Evolutionary conservation across 1,140 invertebrate species (phyloP).

Genomic region (Colletes latitarsis): DNA sequence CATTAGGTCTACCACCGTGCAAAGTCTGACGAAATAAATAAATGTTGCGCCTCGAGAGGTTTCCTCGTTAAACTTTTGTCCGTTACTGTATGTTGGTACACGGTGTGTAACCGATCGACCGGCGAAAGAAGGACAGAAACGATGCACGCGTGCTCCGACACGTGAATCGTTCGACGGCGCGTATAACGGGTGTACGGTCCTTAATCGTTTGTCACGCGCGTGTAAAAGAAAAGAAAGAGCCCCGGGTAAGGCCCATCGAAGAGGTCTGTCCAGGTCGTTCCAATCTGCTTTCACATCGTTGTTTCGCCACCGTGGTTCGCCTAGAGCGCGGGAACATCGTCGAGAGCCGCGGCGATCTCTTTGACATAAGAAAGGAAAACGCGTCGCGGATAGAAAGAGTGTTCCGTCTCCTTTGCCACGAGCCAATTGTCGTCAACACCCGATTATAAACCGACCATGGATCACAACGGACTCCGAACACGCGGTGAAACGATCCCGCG

Average conservation of each 20-base stretch:
- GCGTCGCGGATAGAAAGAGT: not conserved
- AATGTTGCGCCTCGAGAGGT: too few relatives aligned
- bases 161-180: slow-evolving; percentile 17
- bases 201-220: slow-evolving; percentile 39
- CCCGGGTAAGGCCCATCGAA: not conserved
- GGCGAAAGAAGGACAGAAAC: not conserved
- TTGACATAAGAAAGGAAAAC: slow-evolving; percentile 64
- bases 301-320: slow-evolving; percentile 63
- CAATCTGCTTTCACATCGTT: slow-evolving; percentile 71
- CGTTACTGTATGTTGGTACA: too few relatives aligned
- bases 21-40: too few relatives aligned
- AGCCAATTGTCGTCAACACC: not conserved
- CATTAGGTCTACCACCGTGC: too few relatives aligned
- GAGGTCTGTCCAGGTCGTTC: slow-evolving; percentile 57
- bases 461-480: not conserved
- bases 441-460: not conserved
- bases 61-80: too few relatives aligned
- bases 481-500: slow-evolving; percentile 17
- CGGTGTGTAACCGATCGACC: not conserved
- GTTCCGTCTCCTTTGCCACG: too few relatives aligned
- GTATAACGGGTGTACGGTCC: slow-evolving; percentile 17
- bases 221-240: slow-evolving; percentile 51
- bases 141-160: not conserved
- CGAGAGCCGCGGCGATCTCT: slow-evolving; percentile 63
- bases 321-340: slow-evolving; percentile 61